Base-by-base conservation (phyloP, 2,113 vertebrate species). In the Neofelis nebulosa region DNA sequence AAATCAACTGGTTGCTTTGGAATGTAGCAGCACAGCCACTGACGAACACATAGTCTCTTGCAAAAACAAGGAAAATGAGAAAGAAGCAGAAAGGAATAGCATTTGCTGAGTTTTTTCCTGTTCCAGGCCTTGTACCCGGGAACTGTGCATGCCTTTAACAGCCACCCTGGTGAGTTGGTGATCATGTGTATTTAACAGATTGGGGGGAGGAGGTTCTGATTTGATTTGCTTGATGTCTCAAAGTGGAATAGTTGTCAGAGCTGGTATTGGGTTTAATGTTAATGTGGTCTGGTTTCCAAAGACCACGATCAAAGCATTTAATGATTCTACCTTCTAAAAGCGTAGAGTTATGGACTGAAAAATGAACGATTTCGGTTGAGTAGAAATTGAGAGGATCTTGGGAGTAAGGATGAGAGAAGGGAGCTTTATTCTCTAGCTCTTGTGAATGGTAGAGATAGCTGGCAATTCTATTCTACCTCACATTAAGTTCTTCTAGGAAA, bases 221-320 rank as follows among this genome's bases (percentile, higher is more conserved):
- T 3, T 3, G 2, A 0, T 8, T n/a, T 78, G 52, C 63, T 36
- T 55, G 5, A 61, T 55, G 4, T 65, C 36, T 88, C 76, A 21
- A 84, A 76, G 33, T 38, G 19, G 23, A 86, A 4, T 66, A 55
- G 29, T 18, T 45, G 41, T 4, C 31, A 80, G 45, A 57, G 27
- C 7, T 23, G 33, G 25, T 23, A 50, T 50, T 79, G 78, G 11
- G 31, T 27, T 96, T 83, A 33, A 78, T 38, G 82, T 87, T 13
- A 33, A 78, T 38, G 82, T 87, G 10, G 2, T 50, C 63, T 81
- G 69, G 7, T 88, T 92, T 80, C 68, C 15, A 89, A 93, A 76
- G 21, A 50, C 25, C 11, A n/a, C 8, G 4, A 4, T 41, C 68
- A 36, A 82, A 74, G 15, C 29, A 45, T n/a, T 65, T 36, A 79